These are phyloP conservation scores for Nibea albiflora DNA, from an alignment of 2,113 vertebrate genomes.

Conservation along the genomic window DNA sequence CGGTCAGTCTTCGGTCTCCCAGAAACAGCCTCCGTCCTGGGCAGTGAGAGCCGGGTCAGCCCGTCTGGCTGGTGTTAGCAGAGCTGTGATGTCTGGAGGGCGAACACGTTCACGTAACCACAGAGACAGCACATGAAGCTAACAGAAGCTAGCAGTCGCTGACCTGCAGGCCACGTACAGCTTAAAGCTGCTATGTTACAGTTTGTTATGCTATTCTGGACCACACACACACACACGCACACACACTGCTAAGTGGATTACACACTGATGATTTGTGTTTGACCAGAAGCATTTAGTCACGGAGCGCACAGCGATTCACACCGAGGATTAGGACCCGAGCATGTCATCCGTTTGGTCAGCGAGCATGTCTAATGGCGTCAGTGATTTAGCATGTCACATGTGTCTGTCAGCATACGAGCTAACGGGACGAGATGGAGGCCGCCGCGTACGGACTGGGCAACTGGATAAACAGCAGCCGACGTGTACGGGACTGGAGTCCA, in stretches of 20 bases:
- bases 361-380: constrained; percentile 65
- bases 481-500: too few species aligned
- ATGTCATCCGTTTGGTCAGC: constrained; percentile 73
- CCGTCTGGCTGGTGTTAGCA: too few species aligned
- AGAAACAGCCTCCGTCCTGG: too few species aligned
- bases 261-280: constrained; percentile 76
- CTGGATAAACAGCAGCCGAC: constrained; percentile 4
- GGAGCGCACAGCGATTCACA: constrained; percentile 59
- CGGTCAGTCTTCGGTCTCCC: too few species aligned
- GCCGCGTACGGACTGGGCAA: neutral
- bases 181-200: constrained; percentile 26
- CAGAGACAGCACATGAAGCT: too few species aligned
- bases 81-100: too few species aligned
- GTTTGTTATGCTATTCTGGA: constrained; percentile 47
- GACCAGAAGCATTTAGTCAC: constrained; percentile 74
- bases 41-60: too few species aligned
- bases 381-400: constrained; percentile 67
- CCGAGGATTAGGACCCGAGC: constrained; percentile 69
- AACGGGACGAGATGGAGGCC: constrained; percentile 21
- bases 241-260: constrained; percentile 72
- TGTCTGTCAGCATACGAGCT: constrained; percentile 56
- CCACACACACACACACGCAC: constrained; percentile 63
- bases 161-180: constrained; percentile 24
- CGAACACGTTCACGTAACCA: too few species aligned
- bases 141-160: neutral